Conservation (phyloP, 35 echinoderm and acorn worm species). For the Amphiura filiformis region DNA sequence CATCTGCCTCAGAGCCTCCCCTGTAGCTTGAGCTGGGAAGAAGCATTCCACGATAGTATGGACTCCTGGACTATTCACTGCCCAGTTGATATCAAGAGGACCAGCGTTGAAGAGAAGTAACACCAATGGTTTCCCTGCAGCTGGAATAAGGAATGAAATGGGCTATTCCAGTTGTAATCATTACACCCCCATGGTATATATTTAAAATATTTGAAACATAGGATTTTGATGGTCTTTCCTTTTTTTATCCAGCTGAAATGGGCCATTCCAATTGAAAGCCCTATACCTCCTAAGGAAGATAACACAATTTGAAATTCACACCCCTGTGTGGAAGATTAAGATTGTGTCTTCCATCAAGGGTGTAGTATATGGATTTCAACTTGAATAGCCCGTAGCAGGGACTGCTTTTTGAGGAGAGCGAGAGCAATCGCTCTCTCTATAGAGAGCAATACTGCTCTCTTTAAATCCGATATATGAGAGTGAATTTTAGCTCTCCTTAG, state of each 20-base stretch:
- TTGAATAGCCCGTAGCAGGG: too few species aligned
- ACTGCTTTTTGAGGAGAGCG: too few species aligned
- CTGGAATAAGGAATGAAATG: not conserved
- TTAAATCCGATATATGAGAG: too few species aligned
- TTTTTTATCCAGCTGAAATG: not conserved
- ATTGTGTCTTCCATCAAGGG: too few species aligned
- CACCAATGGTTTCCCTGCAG: conserved; percentile 60
- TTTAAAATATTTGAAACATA: not conserved
- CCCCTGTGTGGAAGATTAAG: too few species aligned
- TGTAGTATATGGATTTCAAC: too few species aligned
- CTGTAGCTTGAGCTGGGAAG: conserved; percentile 84
- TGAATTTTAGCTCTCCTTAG: too few species aligned
- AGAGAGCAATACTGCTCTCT: too few species aligned
- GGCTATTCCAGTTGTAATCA: not conserved
- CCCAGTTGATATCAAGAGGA: conserved; percentile 70
- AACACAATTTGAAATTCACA: not conserved
- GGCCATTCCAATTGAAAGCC: not conserved
- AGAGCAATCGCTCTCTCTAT: too few species aligned
- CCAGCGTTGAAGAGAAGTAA: conserved; percentile 80
- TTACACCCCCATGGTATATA: not conserved
- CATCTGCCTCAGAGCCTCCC: conserved; percentile 59
- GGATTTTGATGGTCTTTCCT: not conserved
- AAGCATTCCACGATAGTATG: conserved; percentile 70
- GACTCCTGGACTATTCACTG: conserved; percentile 13
- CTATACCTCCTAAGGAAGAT: not conserved